A percentile compares a stretch with the other conserved stretches of the same genome.
These are phyloP conservation scores for Pygmarrhopalites habei DNA, from an alignment of 1,140 invertebrate genomes.

Conservation along the genomic window DNA sequence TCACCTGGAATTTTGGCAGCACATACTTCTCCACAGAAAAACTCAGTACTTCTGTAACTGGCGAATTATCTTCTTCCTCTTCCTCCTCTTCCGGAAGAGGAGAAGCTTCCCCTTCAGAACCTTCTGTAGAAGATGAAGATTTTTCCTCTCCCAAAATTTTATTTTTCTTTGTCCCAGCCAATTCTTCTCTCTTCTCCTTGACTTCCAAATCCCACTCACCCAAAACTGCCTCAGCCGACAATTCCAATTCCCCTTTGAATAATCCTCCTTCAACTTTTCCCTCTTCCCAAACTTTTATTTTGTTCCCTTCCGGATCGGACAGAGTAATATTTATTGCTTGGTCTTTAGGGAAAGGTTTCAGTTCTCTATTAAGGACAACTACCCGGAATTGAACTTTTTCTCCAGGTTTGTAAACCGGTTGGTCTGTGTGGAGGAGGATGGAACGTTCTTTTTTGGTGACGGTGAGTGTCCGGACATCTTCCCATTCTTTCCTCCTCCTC, in stretches of 20 bases:
- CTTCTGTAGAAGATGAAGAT: too few relatives aligned
- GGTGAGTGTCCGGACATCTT: too few relatives aligned
- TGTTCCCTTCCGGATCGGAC: conserved; percentile 70
- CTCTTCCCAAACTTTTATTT: conserved; percentile 68
- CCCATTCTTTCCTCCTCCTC: too few relatives aligned
- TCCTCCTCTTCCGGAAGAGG: neutral
- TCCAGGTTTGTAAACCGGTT: conserved; percentile 83
- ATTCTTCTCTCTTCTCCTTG: too few relatives aligned
- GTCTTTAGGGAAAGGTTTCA: too few relatives aligned
- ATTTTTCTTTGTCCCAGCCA: too few relatives aligned
- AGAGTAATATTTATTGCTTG: too few relatives aligned
- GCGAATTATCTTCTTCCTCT: neutral
- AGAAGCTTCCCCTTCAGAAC: neutral
- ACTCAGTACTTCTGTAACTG: conserved; percentile 43
- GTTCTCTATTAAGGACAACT: conserved; percentile 76
- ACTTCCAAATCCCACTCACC: conserved; percentile 93
- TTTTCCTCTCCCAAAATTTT: too few relatives aligned
- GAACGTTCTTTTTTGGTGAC: conserved; percentile 59
- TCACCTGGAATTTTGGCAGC: conserved; percentile 81
- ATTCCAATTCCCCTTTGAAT: conserved; percentile 64
- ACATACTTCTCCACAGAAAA: conserved; percentile 89
- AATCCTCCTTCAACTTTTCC: conserved; percentile 65
- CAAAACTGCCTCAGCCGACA: conserved; percentile 73
- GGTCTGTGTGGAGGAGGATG: conserved; percentile 90
- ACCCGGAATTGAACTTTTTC: conserved; percentile 74